Evolutionary conservation across 1,140 invertebrate genomes (phyloP), one percentile per base, ranked within the genome.

Genomic region (Tyrophagus putrescentiae): DNA sequence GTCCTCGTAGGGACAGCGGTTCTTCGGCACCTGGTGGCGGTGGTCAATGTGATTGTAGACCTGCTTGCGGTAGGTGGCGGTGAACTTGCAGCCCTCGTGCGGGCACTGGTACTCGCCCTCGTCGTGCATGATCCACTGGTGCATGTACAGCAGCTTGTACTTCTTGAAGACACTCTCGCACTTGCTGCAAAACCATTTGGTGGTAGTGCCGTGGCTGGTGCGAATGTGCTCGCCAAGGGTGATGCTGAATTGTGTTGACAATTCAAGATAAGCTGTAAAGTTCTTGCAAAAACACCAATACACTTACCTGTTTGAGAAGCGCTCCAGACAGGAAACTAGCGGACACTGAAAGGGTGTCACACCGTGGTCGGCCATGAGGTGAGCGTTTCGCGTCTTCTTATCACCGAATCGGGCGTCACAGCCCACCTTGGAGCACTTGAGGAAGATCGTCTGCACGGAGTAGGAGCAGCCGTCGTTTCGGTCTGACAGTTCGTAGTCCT

Each of bases 21-120:
- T 13, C 18, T 48, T 48, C 7, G 23, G 45, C 45, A 48, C 18
- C 18, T 48, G 45, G 31, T 48, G 45, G 9, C 45, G 45, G 31
- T 48, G 45, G 21, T 48, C 45, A 48, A 48, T 48, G 18, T 48
- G 45, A 48, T 48, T 48, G 45, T 48, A 48, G 7, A 48, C 18
- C 45, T 48, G 45, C 18, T 48, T 48, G 7, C 45, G 7, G 18
- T 48, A 48, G 6, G 45, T 48, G 23, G 45, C 45, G 13, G 23
- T 29, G 31, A 48, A 48, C 7, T 6, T 7, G 21, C 45, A 48
- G 7, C 7, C 7, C 31, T 7, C 31, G 7, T 48, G 7, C 7
- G 45, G 45, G 31, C 45, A 48, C 21, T 48, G 7, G 21, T 25
- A 48, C 7, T 7, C 13, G 23, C 45, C 45, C 31, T 48, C 7